Evolutionary conservation across 2,888 invertebrate genomes (phyloP).

Genomic region (Scelioninae gen. 2): DNA sequence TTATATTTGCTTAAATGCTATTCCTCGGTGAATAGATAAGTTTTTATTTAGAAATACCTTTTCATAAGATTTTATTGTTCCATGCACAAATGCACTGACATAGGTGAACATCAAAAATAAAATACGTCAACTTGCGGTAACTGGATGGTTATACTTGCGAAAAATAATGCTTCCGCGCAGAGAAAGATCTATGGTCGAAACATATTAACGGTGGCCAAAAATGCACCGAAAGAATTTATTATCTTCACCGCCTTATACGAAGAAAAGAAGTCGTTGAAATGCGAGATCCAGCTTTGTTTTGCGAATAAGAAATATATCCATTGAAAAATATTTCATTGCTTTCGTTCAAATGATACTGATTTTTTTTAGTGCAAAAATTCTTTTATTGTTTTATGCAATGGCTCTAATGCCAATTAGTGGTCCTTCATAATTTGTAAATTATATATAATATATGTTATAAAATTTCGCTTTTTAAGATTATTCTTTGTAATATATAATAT

Average conservation of each 20-base stretch:
- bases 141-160: slow-evolving; percentile 22
- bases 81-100: too few relatives aligned
- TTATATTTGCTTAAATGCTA: too few relatives aligned
- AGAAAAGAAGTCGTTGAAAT: slow-evolving; percentile 25
- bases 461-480: too few relatives aligned
- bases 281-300: slow-evolving; percentile 19
- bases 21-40: slow-evolving; percentile 11
- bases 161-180: slow-evolving; percentile 47
- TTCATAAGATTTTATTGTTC: too few relatives aligned
- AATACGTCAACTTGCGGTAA: slow-evolving; percentile 29
- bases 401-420: too few relatives aligned
- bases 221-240: slow-evolving; percentile 47
- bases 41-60: slow-evolving; percentile 24
- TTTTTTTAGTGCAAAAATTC: background rate
- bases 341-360: background rate
- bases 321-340: slow-evolving; percentile 4
- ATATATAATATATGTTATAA: too few relatives aligned
- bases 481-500: too few relatives aligned
- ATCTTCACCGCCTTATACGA: slow-evolving; percentile 22
- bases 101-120: slow-evolving; percentile 31
- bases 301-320: slow-evolving; percentile 25
- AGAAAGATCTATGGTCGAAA: slow-evolving; percentile 30
- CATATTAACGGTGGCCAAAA: slow-evolving; percentile 46
- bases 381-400: background rate
- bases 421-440: too few relatives aligned